These are phyloP conservation scores for Ramphastos sulfuratus DNA, from an alignment of 2,113 vertebrate genomes.

Conservation along the genomic window DNA sequence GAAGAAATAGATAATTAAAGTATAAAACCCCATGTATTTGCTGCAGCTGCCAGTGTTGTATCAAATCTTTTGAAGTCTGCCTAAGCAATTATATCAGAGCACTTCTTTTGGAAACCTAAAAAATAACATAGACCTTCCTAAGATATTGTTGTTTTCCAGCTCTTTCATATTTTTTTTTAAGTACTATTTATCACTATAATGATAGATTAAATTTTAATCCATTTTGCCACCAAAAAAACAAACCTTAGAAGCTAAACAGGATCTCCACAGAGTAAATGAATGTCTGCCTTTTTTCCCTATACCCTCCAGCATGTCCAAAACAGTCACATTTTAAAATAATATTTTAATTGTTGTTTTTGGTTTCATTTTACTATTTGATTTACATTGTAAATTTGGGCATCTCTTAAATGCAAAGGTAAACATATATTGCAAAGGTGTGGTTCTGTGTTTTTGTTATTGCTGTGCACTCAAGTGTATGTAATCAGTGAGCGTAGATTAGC, in stretches of 20 bases:
- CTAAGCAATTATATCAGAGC: conserved; percentile 46
- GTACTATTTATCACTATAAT: not conserved
- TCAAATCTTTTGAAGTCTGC: conserved; percentile 60
- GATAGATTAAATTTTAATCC: conserved; percentile 2
- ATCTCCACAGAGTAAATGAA: not conserved
- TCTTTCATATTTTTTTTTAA: conserved; percentile 6
- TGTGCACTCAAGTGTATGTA: not conserved
- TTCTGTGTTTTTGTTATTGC: not conserved
- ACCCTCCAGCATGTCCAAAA: not conserved
- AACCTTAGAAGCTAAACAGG: conserved; percentile 20
- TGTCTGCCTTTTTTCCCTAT: not conserved
- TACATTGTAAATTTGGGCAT: not conserved
- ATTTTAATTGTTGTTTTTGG: not conserved
- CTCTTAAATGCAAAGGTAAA: conserved; percentile 1
- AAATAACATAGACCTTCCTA: conserved; percentile 21
- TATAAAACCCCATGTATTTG: conserved; percentile 6
- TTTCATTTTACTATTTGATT: conserved; percentile 4
- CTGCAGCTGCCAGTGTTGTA: conserved; percentile 15
- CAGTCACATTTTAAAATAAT: not conserved
- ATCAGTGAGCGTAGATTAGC: not conserved
- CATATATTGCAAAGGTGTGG: not conserved
- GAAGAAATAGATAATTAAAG: conserved; percentile 51
- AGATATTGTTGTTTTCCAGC: not conserved
- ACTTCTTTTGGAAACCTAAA: conserved; percentile 29
- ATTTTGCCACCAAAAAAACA: conserved; percentile 21